Evolutionary conservation across 2,888 invertebrate species (phyloP).

Genomic region (Sinohyriopsis cumingii): DNA sequence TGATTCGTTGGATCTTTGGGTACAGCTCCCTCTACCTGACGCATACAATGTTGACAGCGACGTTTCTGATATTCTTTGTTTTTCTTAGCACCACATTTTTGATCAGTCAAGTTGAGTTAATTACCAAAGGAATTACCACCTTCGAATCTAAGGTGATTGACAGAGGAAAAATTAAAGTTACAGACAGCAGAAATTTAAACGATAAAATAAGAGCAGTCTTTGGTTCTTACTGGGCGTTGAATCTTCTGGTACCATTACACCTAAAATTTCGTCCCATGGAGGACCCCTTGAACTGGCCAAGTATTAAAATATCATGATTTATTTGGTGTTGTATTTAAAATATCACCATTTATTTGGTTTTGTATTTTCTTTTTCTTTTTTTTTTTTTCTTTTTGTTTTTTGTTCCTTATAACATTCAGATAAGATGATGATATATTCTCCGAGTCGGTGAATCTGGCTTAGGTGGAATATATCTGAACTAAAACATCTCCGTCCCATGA

Average conservation of each 20-base stretch:
- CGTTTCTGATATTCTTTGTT: constrained; percentile 25
- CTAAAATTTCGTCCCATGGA: constrained; percentile 20
- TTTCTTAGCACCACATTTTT: constrained; percentile 24
- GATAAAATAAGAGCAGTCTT: constrained; percentile 25
- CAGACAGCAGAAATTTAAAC: constrained; percentile 16
- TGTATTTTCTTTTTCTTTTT: constrained; percentile 25
- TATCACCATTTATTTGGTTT: too few relatives aligned
- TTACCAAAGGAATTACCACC: constrained; percentile 21
- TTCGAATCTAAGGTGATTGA: constrained; percentile 23
- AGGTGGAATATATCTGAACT: too few relatives aligned
- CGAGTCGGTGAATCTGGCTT: too few relatives aligned
- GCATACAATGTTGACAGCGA: constrained; percentile 16
- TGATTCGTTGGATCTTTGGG: constrained; percentile 18
- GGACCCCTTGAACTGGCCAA: constrained; percentile 30
- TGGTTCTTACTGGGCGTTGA: constrained; percentile 18
- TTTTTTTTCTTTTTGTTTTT: too few relatives aligned
- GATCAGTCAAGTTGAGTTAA: constrained; percentile 15
- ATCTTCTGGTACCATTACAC: constrained; percentile 23
- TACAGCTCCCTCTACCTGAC: constrained; percentile 3
- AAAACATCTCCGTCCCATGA: too few relatives aligned
- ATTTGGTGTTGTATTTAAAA: constrained; percentile 27
- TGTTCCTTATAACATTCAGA: too few relatives aligned
- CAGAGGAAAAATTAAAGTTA: constrained; percentile 17
- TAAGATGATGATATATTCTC: too few relatives aligned
- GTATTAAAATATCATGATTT: too few relatives aligned